phyloP scores from a whole-genome alignment of 2,113 vertebrate species.

The Myxocyprinus asiaticus region DNA sequence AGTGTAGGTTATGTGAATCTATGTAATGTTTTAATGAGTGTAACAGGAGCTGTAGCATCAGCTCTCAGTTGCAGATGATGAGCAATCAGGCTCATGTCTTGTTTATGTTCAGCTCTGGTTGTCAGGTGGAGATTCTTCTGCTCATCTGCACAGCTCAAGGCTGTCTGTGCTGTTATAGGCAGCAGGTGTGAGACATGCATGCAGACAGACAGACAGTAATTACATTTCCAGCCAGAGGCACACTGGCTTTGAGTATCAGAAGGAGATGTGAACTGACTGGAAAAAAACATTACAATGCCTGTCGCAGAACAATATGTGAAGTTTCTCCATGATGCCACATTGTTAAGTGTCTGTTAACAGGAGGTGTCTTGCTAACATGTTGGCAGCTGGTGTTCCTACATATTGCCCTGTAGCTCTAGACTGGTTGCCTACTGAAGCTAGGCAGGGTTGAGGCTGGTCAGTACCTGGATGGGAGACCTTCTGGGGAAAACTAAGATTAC shows the following conservation, averaged over 20 bases:
- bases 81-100: too few relatives aligned
- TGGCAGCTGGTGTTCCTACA: too few relatives aligned
- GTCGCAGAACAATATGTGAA: not conserved
- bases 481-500: too few relatives aligned
- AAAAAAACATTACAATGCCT: not conserved
- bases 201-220: constrained; percentile 16
- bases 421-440: too few relatives aligned
- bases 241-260: not conserved
- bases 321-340: constrained; percentile 16
- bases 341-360: constrained; percentile 23
- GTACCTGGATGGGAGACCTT: too few relatives aligned
- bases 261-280: constrained; percentile 22
- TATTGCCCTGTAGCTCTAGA: too few relatives aligned
- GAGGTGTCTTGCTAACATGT: not conserved
- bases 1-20: too few relatives aligned
- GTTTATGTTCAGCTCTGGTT: not conserved
- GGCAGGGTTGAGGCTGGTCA: too few relatives aligned
- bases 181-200: constrained; percentile 38
- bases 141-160: not conserved
- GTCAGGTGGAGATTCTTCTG: not conserved
- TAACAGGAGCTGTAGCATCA: too few relatives aligned
- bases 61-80: too few relatives aligned
- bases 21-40: too few relatives aligned
- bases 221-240: constrained; percentile 17
- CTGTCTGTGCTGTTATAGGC: not conserved